A percentile compares a stretch with the other conserved stretches of the same genome.
phyloP scores from a whole-genome alignment of 2,888 invertebrate species.

The Rhaphigaster nebulosa region DNA sequence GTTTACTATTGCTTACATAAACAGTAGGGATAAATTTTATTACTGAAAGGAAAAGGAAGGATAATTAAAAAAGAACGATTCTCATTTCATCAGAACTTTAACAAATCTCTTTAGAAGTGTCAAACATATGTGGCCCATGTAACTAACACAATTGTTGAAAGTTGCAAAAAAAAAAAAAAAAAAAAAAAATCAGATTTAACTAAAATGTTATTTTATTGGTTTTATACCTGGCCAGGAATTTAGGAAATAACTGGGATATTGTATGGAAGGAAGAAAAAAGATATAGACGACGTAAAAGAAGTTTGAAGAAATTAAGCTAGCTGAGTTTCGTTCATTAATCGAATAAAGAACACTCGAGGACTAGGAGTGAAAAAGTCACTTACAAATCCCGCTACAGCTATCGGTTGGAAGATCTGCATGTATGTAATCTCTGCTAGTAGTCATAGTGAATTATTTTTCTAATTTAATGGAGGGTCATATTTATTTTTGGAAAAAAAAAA shows the following conservation, averaged over 20 bases:
- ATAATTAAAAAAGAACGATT: neutral
- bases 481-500: neutral
- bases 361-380: neutral
- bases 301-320: neutral
- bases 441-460: slow-evolving; percentile 5
- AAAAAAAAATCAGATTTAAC: neutral
- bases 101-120: neutral
- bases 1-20: neutral
- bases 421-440: neutral
- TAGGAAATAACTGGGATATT: slow-evolving; percentile 28
- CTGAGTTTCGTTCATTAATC: neutral
- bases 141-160: slow-evolving; percentile 33
- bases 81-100: neutral
- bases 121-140: neutral
- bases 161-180: neutral
- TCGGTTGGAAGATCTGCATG: neutral
- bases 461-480: neutral
- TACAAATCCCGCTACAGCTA: neutral
- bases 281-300: neutral
- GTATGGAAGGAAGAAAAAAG: slow-evolving; percentile 40
- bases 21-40: neutral
- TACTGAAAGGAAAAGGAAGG: neutral
- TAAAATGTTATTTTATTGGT: slow-evolving; percentile 40
- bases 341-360: neutral
- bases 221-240: slow-evolving; percentile 30